Conservation (phyloP, 2,797 vertebrate species). For the Taeniopygia guttata region DNA sequence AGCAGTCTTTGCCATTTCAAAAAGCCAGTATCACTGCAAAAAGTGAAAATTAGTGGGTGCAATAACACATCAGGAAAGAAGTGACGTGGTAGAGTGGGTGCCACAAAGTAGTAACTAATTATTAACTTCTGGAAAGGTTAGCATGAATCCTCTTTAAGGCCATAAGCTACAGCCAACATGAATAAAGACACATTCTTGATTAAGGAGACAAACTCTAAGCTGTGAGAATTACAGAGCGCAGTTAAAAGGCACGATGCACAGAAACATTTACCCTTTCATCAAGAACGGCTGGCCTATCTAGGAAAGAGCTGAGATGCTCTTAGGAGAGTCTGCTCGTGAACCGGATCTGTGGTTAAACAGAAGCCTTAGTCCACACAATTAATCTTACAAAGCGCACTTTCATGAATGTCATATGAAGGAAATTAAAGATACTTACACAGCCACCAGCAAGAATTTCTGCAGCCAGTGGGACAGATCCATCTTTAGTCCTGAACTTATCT, state of each 20-base stretch:
- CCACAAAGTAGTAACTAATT: conserved; percentile 32
- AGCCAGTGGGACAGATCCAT: conserved; percentile 79
- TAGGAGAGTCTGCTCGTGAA: conserved; percentile 50
- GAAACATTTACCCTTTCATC: conserved; percentile 66
- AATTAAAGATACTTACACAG: conserved; percentile 82
- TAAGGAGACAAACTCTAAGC: conserved; percentile 24
- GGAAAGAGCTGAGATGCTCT: conserved; percentile 53
- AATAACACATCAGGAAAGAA: conserved; percentile 30
- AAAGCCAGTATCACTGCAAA: conserved; percentile 40
- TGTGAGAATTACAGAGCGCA: background rate
- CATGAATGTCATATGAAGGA: background rate
- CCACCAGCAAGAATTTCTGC: conserved; percentile 85
- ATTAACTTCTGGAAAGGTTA: conserved; percentile 57
- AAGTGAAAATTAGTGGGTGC: conserved; percentile 53
- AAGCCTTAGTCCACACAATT: conserved; percentile 51
- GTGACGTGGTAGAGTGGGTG: conserved; percentile 46
- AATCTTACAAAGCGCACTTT: background rate
- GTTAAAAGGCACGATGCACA: conserved; percentile 46
- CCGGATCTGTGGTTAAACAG: conserved; percentile 61
- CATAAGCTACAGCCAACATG: background rate
- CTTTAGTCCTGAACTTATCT: conserved; percentile 81
- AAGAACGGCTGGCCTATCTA: conserved; percentile 48
- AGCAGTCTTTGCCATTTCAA: conserved; percentile 55
- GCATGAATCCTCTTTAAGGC: conserved; percentile 25
- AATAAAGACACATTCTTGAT: conserved; percentile 17